These are phyloP conservation scores for Megastigmus dorsalis DNA, from an alignment of 2,888 invertebrate species.

Conservation along the genomic window DNA sequence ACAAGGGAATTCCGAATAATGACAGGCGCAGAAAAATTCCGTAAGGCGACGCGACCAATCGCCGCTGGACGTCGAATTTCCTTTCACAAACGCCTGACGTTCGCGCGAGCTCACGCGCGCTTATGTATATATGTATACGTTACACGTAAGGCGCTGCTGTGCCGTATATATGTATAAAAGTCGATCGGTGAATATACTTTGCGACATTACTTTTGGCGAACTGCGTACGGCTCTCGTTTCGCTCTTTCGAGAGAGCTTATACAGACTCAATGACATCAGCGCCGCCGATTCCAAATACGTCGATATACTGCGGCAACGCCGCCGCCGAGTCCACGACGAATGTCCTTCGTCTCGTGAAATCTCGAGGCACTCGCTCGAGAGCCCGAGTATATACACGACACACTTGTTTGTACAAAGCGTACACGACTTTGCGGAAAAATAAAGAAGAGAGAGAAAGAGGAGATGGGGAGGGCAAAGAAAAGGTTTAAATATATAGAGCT, in stretches of 20 bases:
- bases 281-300: conserved; percentile 42
- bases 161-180: not conserved
- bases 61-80: conserved; percentile 26
- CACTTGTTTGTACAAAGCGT: too few species aligned
- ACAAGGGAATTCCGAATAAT: conserved; percentile 38
- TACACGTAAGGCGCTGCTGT: not conserved
- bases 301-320: conserved; percentile 29
- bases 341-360: too few species aligned
- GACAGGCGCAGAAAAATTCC: conserved; percentile 33
- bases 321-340: not conserved
- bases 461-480: too few species aligned
- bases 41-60: not conserved
- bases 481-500: too few species aligned
- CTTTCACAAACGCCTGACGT: conserved; percentile 12
- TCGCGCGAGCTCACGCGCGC: not conserved
- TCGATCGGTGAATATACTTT: not conserved
- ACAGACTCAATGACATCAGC: conserved; percentile 35
- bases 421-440: too few species aligned
- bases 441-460: too few species aligned
- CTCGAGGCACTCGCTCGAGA: not conserved
- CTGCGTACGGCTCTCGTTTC: not conserved
- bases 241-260: not conserved
- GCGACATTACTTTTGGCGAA: conserved; percentile 23
- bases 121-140: not conserved
- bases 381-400: too few species aligned